Base-by-base conservation (phyloP, 2,113 vertebrate genomes). In the Cottus gobio region DNA sequence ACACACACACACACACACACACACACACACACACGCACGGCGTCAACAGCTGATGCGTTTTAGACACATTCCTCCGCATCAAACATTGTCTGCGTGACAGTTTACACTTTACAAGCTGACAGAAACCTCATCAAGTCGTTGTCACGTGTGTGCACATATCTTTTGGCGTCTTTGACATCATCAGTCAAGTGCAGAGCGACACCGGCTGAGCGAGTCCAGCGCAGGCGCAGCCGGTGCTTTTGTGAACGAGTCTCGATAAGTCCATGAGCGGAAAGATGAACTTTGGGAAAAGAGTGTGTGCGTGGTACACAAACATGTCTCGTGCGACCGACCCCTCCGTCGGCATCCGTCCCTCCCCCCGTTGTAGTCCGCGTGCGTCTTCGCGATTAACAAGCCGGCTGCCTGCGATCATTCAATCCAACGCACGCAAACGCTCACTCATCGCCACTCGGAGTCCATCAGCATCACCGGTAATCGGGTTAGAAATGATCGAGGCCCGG, bases 381-480 rank as follows among this genome's bases (percentile, higher is more conserved):
- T 74, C 46, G 20, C 56, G 18, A 2, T 42, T 73, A 50, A 80
- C 64, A 78, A 71, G 52, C 20, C 2, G 9, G 26, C 56, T 58
- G 63, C 75, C 30, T 31, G 52, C 56, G 31, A 42, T 74, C 65
- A 58, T 76, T 84, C 67, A 69, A 66, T 70, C 74, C 76, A 60
- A 66, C 16, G 70, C 57, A 64, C 75, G n/a, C n/a, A 52, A 3
- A n/a, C 56, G 56, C 71, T 79, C 79, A 87, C 77, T 90, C 86
- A 82, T 77, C 70, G 50, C 77, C 34, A 62, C 75, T 80, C 77
- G 60, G 61, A 73, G 76, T 58, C 78, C 52, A 75, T 89, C 66
- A 79, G 76, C 74, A 50, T 90, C 80, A 52, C 54, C 67, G 62
- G 71, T 85, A 88, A 92, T 88, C 79, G 64, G 68, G 77, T 91